phyloP scores from a whole-genome alignment of 2,113 vertebrate species.

The Scortum barcoo region DNA sequence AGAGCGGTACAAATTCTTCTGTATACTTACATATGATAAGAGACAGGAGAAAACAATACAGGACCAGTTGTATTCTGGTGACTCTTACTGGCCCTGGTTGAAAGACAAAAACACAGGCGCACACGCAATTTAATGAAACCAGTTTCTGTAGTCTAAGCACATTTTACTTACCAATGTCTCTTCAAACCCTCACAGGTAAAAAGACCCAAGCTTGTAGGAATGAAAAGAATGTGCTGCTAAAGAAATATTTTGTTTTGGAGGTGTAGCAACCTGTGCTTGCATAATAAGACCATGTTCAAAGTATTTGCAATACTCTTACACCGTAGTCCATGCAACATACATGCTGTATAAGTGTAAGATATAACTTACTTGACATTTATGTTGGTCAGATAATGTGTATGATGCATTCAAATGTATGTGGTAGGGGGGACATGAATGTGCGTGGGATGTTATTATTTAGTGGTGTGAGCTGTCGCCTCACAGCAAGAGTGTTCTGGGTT shows the following conservation, averaged over 20 bases:
- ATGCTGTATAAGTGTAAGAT: not conserved
- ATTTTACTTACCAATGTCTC: not conserved
- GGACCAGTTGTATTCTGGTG: constrained; percentile 68
- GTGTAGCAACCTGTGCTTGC: not conserved
- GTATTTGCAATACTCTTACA: not conserved
- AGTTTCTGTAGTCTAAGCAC: not conserved
- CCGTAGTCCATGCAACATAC: not conserved
- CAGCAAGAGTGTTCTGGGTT: too few relatives aligned
- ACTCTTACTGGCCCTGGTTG: constrained; percentile 72
- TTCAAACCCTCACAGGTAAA: not conserved
- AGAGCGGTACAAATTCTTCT: constrained; percentile 31
- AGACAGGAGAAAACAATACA: constrained; percentile 74
- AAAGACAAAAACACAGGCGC: constrained; percentile 55
- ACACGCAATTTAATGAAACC: constrained; percentile 18
- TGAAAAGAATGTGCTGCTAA: constrained; percentile 34
- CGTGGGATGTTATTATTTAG: not conserved
- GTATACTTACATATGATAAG: constrained; percentile 82
- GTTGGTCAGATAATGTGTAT: not conserved
- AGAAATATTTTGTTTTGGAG: not conserved
- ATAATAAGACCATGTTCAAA: not conserved
- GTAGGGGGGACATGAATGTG: not conserved
- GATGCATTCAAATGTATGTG: not conserved
- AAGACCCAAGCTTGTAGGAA: not conserved
- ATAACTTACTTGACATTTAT: not conserved
- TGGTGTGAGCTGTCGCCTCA: too few relatives aligned